Conservation (phyloP, 2,113 vertebrate genomes). For the Nestor notabilis region DNA sequence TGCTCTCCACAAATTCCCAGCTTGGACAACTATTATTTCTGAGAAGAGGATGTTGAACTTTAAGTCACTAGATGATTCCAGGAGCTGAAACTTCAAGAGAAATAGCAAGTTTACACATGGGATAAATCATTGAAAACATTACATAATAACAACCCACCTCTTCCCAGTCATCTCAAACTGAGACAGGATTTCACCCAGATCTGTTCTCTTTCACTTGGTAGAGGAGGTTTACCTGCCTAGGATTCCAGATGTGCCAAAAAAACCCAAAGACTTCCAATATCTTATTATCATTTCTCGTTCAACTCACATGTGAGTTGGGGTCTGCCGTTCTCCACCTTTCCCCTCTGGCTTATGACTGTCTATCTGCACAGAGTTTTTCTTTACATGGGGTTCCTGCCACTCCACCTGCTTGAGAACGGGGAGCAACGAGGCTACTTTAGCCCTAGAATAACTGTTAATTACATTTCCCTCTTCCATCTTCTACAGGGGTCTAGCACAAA, state of each 20-base stretch:
- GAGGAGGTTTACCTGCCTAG: not conserved
- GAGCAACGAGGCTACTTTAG: not conserved
- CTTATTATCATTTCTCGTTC: not conserved
- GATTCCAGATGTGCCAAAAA: not conserved
- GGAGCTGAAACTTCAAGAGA: not conserved
- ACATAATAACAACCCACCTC: not conserved
- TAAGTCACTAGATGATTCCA: not conserved
- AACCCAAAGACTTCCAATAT: not conserved
- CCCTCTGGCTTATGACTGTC: not conserved
- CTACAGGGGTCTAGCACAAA: not conserved
- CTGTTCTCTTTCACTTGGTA: not conserved
- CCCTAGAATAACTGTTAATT: not conserved
- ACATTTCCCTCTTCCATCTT: not conserved
- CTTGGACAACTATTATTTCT: not conserved
- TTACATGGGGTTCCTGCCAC: not conserved
- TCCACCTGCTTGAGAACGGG: accelerated
- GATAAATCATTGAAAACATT: not conserved
- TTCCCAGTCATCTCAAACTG: not conserved
- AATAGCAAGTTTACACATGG: not conserved
- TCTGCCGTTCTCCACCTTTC: not conserved
- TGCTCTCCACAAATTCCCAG: not conserved
- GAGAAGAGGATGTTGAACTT: not conserved
- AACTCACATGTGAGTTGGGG: not conserved
- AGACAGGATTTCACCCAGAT: not conserved
- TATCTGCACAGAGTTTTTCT: not conserved